Percentiles rank a stretch among this genome's conserved stretches.
Evolutionary conservation across 2,888 invertebrate genomes (phyloP).

Genomic region (Buathra laborator): DNA sequence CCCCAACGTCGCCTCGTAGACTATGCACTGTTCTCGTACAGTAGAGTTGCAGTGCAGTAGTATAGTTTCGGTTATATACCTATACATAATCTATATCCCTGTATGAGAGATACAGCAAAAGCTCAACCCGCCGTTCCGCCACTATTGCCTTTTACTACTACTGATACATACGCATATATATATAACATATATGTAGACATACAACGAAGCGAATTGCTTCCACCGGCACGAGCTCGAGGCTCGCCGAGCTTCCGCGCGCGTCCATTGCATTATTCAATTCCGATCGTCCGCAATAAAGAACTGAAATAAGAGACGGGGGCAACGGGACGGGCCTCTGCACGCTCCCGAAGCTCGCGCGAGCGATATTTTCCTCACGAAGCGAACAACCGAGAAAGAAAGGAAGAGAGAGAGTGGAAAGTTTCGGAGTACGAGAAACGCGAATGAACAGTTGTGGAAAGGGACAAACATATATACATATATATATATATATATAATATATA

Average conservation of each 20-base stretch:
- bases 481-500: constrained; percentile 8
- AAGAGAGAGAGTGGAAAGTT: constrained; percentile 45
- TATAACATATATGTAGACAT: constrained; percentile 17
- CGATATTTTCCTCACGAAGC: constrained; percentile 72
- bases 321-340: constrained; percentile 55
- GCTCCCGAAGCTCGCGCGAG: constrained; percentile 65
- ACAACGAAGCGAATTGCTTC: constrained; percentile 56
- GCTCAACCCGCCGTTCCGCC: constrained; percentile 18
- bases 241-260: constrained; percentile 47
- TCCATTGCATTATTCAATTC: constrained; percentile 81
- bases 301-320: constrained; percentile 76
- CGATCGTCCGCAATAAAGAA: constrained; percentile 80
- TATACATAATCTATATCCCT: constrained; percentile 38
- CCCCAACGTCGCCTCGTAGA: constrained; percentile 13
- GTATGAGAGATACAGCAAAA: constrained; percentile 28
- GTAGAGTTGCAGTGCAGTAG: neutral
- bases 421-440: constrained; percentile 52
- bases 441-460: constrained; percentile 29
- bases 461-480: constrained; percentile 22
- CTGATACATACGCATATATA: constrained; percentile 5
- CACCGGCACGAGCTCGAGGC: constrained; percentile 55
- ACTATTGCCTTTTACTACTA: neutral
- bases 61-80: neutral
- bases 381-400: constrained; percentile 37
- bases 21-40: constrained; percentile 20